Conservation (phyloP, 2,888 invertebrate genomes). For the Hydriomena furcata region DNA sequence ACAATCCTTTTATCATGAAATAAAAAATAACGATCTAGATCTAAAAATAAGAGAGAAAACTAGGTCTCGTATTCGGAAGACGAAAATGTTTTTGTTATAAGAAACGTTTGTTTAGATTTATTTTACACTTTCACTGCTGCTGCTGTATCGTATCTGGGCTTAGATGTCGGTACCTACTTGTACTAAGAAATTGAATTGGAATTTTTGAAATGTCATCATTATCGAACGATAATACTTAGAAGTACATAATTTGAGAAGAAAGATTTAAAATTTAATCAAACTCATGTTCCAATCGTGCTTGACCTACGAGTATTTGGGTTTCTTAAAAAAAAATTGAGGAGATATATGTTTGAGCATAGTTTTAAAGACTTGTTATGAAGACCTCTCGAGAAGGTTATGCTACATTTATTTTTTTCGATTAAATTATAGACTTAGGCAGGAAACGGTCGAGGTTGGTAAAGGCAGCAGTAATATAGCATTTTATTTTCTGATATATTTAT, state of each 20-base stretch:
- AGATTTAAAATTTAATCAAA: too few relatives aligned
- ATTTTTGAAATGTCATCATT: too few relatives aligned
- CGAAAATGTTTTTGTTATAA: slow-evolving; percentile 13
- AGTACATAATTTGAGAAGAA: too few relatives aligned
- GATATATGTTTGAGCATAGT: neutral
- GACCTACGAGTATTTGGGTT: too few relatives aligned
- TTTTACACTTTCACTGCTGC: slow-evolving; percentile 9
- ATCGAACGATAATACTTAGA: too few relatives aligned
- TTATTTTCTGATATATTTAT: neutral
- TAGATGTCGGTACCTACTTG: too few relatives aligned
- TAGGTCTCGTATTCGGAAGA: slow-evolving; percentile 18
- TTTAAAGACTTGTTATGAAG: neutral
- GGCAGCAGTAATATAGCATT: neutral
- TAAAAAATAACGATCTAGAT: slow-evolving; percentile 22
- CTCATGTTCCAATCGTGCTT: too few relatives aligned
- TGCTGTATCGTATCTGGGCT: neutral
- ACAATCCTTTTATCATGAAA: slow-evolving; percentile 10
- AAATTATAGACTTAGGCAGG: slow-evolving; percentile 31
- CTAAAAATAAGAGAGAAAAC: slow-evolving; percentile 21
- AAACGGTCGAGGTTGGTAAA: slow-evolving; percentile 24
- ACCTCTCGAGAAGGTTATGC: neutral
- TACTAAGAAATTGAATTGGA: too few relatives aligned
- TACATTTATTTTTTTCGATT: slow-evolving; percentile 19
- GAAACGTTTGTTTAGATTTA: slow-evolving; percentile 12
- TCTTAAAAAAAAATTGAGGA: too few relatives aligned